A percentile compares a stretch with the other conserved stretches of the same genome.
These are phyloP conservation scores for Drosophila jambulina DNA, from an alignment of 1,140 invertebrate genomes.

Conservation along the genomic window DNA sequence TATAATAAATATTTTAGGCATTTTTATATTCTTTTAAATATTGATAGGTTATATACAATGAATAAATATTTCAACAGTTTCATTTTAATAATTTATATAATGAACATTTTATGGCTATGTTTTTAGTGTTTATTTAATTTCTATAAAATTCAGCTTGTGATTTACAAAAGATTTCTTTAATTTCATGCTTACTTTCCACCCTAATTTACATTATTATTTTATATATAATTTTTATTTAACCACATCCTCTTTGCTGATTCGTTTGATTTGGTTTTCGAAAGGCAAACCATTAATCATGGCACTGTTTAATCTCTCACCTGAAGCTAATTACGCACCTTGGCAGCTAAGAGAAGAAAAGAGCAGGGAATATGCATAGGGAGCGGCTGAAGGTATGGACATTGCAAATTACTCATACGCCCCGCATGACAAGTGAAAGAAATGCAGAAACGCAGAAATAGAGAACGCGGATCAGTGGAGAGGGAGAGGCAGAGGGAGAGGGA, in stretches of 20 bases:
- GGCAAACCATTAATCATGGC: conserved; percentile 33
- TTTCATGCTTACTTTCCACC: neutral
- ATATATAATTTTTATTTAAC: too few species aligned
- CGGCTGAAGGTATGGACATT: conserved; percentile 24
- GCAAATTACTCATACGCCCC: conserved; percentile 63
- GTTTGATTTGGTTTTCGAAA: conserved; percentile 24
- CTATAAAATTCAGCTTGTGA: neutral
- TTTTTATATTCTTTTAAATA: too few species aligned
- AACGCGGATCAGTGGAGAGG: neutral
- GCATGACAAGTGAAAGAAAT: conserved; percentile 32
- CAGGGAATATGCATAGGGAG: conserved; percentile 9
- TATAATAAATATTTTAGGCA: too few species aligned
- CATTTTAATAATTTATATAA: too few species aligned
- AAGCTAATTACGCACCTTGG: conserved; percentile 58
- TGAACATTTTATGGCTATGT: too few species aligned
- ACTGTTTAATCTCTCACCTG: conserved; percentile 51
- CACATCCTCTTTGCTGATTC: conserved; percentile 27
- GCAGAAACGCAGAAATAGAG: conserved; percentile 6
- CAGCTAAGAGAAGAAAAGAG: neutral
- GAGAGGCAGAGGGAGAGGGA: neutral
- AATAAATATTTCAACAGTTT: too few species aligned
- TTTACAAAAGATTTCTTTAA: neutral
- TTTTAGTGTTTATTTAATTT: neutral
- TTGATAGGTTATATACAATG: too few species aligned
- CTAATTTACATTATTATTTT: neutral